Base-by-base conservation (phyloP, 2,888 invertebrate species). In the Ischnus inquisitorius region DNA sequence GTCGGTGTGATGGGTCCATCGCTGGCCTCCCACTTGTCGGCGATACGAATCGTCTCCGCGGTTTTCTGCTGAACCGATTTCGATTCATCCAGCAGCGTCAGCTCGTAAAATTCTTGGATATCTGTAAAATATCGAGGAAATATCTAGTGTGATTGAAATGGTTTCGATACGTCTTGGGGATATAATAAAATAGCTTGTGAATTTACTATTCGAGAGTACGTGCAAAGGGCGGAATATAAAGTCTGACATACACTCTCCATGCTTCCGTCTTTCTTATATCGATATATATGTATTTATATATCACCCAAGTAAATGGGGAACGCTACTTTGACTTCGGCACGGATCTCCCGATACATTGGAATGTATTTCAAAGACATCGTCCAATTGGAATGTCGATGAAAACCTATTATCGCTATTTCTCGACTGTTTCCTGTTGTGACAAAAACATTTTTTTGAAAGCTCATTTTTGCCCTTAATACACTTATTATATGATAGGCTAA, bases 91-190 rank as follows among this genome's bases (percentile, higher is more conserved):
- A 99, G 95, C 88, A 99, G 95, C 79, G 99, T 99, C 92, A 98
- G 95, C 95, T 99, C 99, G 95, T 99, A 99, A 95, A 99, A 99
- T 94, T 99, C 99, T 95, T 99, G 99, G 92, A 99, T 99, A 95
- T 99, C 99, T 98, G 96, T 34, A 95, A 95, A 84, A 90, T 80
- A 85, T 84, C 82, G 71, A 34, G 68, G 71, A 76, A 64, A 85
- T 60, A 77, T 41, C 12, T 57, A 54, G 19, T 25, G 51, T 74
- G 46, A 77, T 48, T 77, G 65, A 48, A 76, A 69, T 64, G 28
- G 86, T 89, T 88, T 81, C 81, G 81, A 80, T 75, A 67, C 39
- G n/a, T 72, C 54, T 68, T 57, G 57, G 14, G 51, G n/a, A 34
- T 46, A 4, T n/a, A 39, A 48, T 64, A 16, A 75, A n/a, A n/a